phyloP scores from a whole-genome alignment of 2,797 vertebrate species.

The Otus scops region DNA sequence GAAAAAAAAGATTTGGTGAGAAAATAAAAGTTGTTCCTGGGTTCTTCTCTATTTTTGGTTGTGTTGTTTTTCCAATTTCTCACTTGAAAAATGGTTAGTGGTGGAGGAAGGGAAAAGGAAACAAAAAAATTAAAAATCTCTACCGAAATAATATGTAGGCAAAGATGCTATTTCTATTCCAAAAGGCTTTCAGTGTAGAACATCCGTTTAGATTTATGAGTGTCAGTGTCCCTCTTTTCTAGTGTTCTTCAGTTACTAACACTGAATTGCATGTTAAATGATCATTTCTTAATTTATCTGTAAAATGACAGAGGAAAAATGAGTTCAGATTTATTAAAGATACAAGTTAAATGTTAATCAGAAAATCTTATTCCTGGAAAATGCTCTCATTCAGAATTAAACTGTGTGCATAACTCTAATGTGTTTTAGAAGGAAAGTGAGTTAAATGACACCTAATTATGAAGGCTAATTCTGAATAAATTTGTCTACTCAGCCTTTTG shows the following conservation, averaged over 20 bases:
- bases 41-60: not conserved
- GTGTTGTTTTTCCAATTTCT: not conserved
- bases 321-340: not conserved
- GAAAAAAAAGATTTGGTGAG: not conserved
- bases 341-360: not conserved
- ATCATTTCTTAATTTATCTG: not conserved
- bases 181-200: not conserved
- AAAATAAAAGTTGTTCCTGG: not conserved
- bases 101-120: not conserved
- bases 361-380: not conserved
- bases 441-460: not conserved
- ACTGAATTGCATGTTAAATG: not conserved
- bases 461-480: not conserved
- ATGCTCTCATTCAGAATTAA: not conserved
- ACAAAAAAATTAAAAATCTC: not conserved
- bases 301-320: not conserved
- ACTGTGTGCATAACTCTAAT: not conserved
- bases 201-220: not conserved
- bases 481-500: not conserved
- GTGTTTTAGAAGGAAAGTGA: not conserved
- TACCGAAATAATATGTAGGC: not conserved
- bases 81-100: not conserved
- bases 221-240: not conserved
- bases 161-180: not conserved
- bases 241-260: not conserved